Conservation (phyloP, 2,797 vertebrate species). For the Columba guinea region DNA sequence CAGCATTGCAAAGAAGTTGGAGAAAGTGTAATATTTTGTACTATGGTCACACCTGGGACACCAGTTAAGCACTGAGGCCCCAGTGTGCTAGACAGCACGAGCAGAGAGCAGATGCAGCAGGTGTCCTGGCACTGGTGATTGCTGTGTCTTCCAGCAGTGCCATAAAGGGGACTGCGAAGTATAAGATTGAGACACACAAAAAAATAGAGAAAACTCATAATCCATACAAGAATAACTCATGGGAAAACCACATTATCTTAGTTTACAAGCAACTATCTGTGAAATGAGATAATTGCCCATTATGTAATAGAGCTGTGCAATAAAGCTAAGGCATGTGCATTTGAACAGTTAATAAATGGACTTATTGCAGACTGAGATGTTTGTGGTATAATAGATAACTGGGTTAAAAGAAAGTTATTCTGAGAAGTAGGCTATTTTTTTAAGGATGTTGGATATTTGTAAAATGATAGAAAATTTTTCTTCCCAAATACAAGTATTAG, state of each 20-base stretch:
- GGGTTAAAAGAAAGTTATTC: not conserved
- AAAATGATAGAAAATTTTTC: not conserved
- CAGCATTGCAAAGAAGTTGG: not conserved
- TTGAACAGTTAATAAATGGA: constrained; percentile 33
- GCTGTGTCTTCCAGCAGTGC: not conserved
- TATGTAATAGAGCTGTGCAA: constrained; percentile 7
- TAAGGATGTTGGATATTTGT: not conserved
- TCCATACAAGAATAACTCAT: not conserved
- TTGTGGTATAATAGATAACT: not conserved
- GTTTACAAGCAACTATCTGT: constrained; percentile 46
- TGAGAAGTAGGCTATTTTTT: not conserved
- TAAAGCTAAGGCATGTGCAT: constrained; percentile 23
- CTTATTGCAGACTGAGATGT: not conserved
- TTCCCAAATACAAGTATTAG: not conserved
- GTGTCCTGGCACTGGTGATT: not conserved
- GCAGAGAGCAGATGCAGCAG: not conserved
- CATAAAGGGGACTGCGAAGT: not conserved
- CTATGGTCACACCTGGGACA: not conserved
- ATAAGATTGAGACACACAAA: not conserved
- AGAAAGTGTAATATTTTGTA: constrained; percentile 10
- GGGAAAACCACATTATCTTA: not conserved
- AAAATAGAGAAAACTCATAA: not conserved
- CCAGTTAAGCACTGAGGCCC: not conserved
- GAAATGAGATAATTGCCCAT: constrained; percentile 39
- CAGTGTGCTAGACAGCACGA: not conserved